A percentile compares a stretch with the other conserved stretches of the same genome.
Conservation (phyloP, 2,113 vertebrate species). For the Campylorhamphus procurvoides region DNA sequence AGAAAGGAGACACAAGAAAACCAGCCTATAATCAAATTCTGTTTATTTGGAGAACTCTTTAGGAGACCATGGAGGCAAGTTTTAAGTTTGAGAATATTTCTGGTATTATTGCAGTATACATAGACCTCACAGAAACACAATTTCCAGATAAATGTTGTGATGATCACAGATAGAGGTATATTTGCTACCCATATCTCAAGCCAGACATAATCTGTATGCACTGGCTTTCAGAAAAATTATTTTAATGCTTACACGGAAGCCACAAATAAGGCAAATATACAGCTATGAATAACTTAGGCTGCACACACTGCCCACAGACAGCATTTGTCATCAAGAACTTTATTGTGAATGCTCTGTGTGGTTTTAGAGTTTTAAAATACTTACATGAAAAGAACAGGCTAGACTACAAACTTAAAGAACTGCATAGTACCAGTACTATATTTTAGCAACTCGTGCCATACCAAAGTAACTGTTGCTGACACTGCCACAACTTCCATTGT, state of each 20-base stretch:
- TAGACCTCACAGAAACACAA: fast-evolving
- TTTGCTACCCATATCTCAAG: background rate
- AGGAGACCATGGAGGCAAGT: background rate
- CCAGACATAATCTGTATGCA: background rate
- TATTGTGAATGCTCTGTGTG: fast-evolving
- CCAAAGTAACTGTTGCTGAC: background rate
- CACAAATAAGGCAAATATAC: background rate
- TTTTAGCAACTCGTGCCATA: background rate
- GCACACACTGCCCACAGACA: background rate
- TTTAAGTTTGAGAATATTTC: background rate
- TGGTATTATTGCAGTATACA: background rate
- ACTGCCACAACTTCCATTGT: background rate
- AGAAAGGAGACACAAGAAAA: background rate
- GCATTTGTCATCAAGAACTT: fast-evolving
- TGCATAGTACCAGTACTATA: background rate
- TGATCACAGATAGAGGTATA: background rate
- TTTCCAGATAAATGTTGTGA: background rate
- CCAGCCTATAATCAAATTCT: background rate
- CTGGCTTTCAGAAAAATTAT: background rate
- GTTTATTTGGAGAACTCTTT: background rate
- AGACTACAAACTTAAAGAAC: background rate
- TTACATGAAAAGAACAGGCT: background rate
- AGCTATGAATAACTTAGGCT: background rate
- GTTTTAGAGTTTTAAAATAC: background rate
- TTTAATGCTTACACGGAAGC: background rate